phyloP scores from a whole-genome alignment of 2,888 invertebrate species.

The Eremobia ochroleuca region DNA sequence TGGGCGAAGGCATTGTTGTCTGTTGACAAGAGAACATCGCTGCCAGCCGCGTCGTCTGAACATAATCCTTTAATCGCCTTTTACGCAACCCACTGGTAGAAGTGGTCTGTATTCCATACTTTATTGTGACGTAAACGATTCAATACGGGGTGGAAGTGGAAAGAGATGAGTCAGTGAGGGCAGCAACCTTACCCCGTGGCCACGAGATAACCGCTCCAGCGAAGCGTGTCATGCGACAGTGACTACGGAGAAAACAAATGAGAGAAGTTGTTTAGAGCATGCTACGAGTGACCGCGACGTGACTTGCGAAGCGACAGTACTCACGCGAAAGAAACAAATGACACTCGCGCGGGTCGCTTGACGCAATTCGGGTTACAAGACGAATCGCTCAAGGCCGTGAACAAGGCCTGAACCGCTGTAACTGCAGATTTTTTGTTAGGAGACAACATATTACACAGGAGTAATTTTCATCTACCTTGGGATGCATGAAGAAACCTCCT shows the following conservation, averaged over 20 bases:
- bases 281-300: not conserved
- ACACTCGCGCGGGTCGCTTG: not conserved
- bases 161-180: not conserved
- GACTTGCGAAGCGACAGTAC: not conserved
- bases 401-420: not conserved
- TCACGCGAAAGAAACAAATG: not conserved
- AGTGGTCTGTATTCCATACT: not conserved
- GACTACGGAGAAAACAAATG: not conserved
- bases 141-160: not conserved
- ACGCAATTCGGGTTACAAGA: not conserved
- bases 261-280: too few species aligned
- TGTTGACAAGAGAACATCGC: slow-evolving; percentile 1
- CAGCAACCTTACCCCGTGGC: not conserved
- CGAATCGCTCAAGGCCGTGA: not conserved
- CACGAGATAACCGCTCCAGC: not conserved
- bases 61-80: slow-evolving; percentile 16
- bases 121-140: not conserved
- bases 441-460: not conserved
- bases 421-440: not conserved
- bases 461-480: not conserved
- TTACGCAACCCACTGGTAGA: not conserved
- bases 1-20: not conserved
- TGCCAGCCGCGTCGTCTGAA: not conserved
- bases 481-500: too few species aligned
- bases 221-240: not conserved